A percentile compares a stretch with the other conserved stretches of the same genome.
Evolutionary conservation across 2,888 invertebrate species (phyloP).

Genomic region (Creontiades dilutus): DNA sequence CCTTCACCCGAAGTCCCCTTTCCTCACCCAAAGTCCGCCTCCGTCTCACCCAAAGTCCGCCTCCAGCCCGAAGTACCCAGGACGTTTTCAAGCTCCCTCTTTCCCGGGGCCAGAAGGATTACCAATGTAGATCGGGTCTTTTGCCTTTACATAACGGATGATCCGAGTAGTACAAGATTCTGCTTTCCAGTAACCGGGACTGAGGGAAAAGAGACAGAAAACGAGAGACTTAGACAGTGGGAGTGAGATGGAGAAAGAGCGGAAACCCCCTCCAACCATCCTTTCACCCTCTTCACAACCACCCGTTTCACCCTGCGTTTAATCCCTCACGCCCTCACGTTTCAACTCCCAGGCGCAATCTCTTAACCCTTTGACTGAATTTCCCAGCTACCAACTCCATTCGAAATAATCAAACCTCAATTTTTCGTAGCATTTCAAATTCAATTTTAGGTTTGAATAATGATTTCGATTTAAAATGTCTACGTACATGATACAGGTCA

Average conservation of each 20-base stretch:
- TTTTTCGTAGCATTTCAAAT: no score
- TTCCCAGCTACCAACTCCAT: no score
- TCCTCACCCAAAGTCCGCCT: not conserved
- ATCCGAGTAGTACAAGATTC: conserved; percentile 23
- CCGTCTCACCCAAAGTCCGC: not conserved
- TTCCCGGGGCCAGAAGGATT: not conserved
- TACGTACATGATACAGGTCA: no score
- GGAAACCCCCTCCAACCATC: no score
- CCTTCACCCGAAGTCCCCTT: not conserved
- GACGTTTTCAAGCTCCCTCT: not conserved
- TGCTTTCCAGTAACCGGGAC: conserved; percentile 18
- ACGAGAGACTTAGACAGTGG: no score
- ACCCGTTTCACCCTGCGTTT: no score
- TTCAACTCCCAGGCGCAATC: not conserved
- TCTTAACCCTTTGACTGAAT: not conserved
- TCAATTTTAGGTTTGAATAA: no score
- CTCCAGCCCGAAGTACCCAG: not conserved
- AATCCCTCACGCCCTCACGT: not conserved
- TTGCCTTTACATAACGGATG: conserved; percentile 36
- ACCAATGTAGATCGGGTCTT: conserved; percentile 39
- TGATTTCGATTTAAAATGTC: no score
- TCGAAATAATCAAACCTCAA: no score
- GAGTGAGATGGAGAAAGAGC: no score
- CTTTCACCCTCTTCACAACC: no score
- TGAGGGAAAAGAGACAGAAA: no score